Base-by-base conservation (phyloP, 2,888 invertebrate species). In the Miltochrista miniata region DNA sequence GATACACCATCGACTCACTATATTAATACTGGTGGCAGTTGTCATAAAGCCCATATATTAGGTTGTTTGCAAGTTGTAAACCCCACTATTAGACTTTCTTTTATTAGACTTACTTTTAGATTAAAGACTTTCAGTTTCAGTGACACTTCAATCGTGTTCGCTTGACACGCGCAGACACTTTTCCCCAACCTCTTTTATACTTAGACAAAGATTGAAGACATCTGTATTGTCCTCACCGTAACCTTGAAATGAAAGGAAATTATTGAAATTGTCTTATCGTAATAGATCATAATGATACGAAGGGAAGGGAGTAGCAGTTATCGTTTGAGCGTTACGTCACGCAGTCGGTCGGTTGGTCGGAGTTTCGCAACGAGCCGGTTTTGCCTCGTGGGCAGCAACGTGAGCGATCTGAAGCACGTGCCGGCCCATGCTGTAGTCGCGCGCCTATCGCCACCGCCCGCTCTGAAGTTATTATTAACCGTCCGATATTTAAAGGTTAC, bases 361-460 rank as follows among this genome's bases (percentile, higher is more conserved):
- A 51, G 57, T 69, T 62, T 58, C 54, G 58, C 54, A 69, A 66
- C 54, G 10, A 66, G 51, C 13, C 13, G 13, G 12, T 15, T 13
- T 14, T 35, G 45, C 50, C 45, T 60, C 58, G 58, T 54, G 51
- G 46, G 41, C 7, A 18, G 36, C 53, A 67, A 72, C 71, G 71
- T 72, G 71, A 70, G 50, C 42, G 14, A 1, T 24, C 40, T 1
- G n/a, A 24, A 43, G 59, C 62, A 55, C 59, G 52, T 24, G 18
- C 18, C 5, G 2, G 12, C n/a, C 12, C 24, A 39, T 39, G 39
- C 39, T 13, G 7, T 39, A 24, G 18, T 24, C 18, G n/a, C 24
- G 24, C 39, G 7, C 24, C 7, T 7, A 39, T 7, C 29, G 18
- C 38, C 18, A 13, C 30, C 5, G 10, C n/a, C n/a, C 30, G 3